Evolutionary conservation across 2,113 vertebrate species (phyloP).

Genomic region (Melospiza georgiana): DNA sequence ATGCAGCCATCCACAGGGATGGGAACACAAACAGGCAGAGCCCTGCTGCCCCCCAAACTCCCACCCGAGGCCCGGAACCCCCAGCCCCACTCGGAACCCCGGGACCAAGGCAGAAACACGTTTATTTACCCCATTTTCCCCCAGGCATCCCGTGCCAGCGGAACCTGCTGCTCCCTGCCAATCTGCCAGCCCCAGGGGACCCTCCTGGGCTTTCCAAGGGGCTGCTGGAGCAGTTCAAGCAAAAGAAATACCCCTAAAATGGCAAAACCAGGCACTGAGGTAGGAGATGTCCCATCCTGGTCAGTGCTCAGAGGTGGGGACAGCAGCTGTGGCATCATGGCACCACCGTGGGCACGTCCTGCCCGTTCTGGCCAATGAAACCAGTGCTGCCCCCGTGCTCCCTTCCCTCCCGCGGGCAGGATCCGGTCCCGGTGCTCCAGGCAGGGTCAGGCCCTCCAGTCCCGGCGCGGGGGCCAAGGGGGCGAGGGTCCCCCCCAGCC

Average conservation of each 20-base stretch:
- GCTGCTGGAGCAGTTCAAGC: not conserved
- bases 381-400: not conserved
- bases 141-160: rapidly evolving
- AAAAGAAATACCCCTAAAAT: rapidly evolving
- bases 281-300: not conserved
- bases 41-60: not conserved
- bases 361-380: rapidly evolving
- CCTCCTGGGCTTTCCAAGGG: not conserved
- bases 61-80: not conserved
- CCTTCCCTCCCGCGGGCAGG: not conserved
- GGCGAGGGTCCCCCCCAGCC: slow-evolving; percentile 84
- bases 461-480: slow-evolving; percentile 76
- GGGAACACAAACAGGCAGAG: not conserved
- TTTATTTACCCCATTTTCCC: slow-evolving; percentile 23
- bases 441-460: slow-evolving; percentile 70
- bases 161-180: not conserved
- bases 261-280: not conserved
- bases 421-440: not conserved
- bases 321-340: no score
- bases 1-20: not conserved
- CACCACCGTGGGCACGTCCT: rapidly evolving
- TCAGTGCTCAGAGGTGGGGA: not conserved
- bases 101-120: not conserved
- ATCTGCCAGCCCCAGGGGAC: not conserved
- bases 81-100: not conserved